These are phyloP conservation scores for Coptodon bakossiorum DNA, from an alignment of 2,113 vertebrate species.

Conservation along the genomic window DNA sequence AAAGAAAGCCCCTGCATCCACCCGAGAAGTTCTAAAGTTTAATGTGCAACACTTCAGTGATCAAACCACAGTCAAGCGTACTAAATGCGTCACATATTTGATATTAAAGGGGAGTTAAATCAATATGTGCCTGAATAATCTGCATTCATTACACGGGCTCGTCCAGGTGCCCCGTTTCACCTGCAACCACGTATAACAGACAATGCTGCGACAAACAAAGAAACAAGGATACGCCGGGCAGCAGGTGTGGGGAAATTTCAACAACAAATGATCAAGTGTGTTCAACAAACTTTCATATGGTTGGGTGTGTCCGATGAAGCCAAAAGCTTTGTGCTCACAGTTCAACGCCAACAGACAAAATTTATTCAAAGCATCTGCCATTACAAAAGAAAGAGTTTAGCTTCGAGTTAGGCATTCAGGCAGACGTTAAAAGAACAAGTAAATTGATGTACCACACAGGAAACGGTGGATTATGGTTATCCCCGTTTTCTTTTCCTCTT, in stretches of 20 bases:
- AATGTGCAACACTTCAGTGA: background rate
- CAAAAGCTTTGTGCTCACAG: background rate
- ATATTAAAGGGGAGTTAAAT: background rate
- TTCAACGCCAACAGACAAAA: background rate
- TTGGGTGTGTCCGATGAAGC: slow-evolving; percentile 11
- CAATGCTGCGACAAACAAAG: background rate
- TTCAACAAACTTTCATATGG: background rate
- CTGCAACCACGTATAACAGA: background rate
- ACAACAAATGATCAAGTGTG: background rate
- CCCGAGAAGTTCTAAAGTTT: background rate
- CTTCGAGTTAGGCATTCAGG: background rate
- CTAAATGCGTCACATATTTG: background rate
- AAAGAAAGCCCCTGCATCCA: background rate
- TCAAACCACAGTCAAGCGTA: background rate
- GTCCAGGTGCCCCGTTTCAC: background rate
- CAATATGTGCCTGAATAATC: background rate
- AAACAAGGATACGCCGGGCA: background rate
- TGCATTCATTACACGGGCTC: background rate
- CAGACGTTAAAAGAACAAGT: background rate
- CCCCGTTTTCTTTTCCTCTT: background rate
- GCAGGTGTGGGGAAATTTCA: slow-evolving; percentile 26
- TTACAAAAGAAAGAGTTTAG: background rate
- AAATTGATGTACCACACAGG: background rate
- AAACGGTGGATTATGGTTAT: background rate
- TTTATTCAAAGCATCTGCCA: background rate